These are phyloP conservation scores for Anastrepha ludens DNA, from an alignment of 1,140 invertebrate species.

Conservation along the genomic window DNA sequence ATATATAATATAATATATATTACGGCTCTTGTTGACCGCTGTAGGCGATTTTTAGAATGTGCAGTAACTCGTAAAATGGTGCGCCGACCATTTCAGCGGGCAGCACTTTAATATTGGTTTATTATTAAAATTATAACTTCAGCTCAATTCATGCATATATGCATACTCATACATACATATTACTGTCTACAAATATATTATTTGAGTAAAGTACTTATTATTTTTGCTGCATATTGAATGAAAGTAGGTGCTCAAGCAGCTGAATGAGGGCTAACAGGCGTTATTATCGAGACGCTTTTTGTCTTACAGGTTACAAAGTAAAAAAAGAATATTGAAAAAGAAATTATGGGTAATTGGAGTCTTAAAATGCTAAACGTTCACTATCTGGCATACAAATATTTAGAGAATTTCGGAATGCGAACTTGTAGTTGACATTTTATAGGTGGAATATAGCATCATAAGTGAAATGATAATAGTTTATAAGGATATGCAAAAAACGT, in stretches of 20 bases:
- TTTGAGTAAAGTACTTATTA: not conserved
- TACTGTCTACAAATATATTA: conserved; percentile 38
- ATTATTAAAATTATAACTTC: conserved; percentile 36
- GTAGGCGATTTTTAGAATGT: conserved; percentile 11
- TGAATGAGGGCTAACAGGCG: not conserved
- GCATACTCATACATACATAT: too few relatives aligned
- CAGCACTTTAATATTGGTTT: conserved; percentile 46
- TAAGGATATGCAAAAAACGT: too few relatives aligned
- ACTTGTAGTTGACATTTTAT: too few relatives aligned
- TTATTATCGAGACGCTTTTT: conserved; percentile 13
- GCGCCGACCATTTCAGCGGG: not conserved
- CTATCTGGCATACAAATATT: too few relatives aligned
- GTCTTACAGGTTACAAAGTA: not conserved
- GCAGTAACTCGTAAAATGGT: conserved; percentile 40
- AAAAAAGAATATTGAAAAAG: too few relatives aligned
- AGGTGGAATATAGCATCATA: too few relatives aligned
- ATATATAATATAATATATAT: not conserved
- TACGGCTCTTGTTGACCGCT: not conserved
- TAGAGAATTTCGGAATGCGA: too few relatives aligned
- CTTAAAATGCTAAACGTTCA: too few relatives aligned
- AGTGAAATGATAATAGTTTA: too few relatives aligned
- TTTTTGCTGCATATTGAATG: conserved; percentile 23
- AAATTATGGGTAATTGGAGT: too few relatives aligned
- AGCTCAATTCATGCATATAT: not conserved
- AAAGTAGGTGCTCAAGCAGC: conserved; percentile 49